Conservation (phyloP, 2,888 invertebrate genomes). For the Drosophila tanythrix region DNA sequence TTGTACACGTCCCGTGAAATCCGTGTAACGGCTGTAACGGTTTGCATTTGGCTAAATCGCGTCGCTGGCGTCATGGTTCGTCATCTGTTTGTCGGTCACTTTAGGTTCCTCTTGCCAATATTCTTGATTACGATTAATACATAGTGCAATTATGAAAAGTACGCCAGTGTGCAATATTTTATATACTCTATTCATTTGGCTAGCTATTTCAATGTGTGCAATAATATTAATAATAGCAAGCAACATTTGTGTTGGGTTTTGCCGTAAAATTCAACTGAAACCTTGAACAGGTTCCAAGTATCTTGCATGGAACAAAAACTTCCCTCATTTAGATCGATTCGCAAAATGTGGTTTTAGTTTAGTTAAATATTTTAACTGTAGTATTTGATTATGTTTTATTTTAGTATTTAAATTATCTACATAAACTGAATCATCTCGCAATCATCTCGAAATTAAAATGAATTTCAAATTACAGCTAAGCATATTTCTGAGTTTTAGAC, state of each 20-base stretch:
- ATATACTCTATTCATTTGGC: neutral
- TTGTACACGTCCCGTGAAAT: conserved; percentile 39
- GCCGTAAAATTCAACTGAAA: neutral
- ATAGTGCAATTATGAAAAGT: neutral
- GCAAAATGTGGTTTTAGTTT: neutral
- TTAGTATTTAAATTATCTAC: neutral
- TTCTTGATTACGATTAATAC: conserved; percentile 8
- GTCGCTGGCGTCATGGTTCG: conserved; percentile 70
- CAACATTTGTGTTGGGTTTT: neutral
- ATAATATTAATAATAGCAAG: neutral
- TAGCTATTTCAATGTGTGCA: neutral
- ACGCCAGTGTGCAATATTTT: neutral
- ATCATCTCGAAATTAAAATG: neutral
- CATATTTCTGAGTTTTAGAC: neutral
- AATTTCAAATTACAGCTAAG: neutral
- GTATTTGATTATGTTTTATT: neutral
- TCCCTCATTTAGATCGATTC: neutral
- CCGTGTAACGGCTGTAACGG: conserved; percentile 59
- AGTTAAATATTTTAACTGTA: neutral
- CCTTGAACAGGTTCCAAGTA: neutral
- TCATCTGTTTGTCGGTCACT: conserved; percentile 54
- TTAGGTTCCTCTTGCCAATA: conserved; percentile 22
- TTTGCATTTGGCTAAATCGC: conserved; percentile 62
- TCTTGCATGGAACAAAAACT: neutral
- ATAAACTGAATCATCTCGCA: neutral